phyloP scores from a whole-genome alignment of 2,888 invertebrate genomes.

The Augiades crinisus region DNA sequence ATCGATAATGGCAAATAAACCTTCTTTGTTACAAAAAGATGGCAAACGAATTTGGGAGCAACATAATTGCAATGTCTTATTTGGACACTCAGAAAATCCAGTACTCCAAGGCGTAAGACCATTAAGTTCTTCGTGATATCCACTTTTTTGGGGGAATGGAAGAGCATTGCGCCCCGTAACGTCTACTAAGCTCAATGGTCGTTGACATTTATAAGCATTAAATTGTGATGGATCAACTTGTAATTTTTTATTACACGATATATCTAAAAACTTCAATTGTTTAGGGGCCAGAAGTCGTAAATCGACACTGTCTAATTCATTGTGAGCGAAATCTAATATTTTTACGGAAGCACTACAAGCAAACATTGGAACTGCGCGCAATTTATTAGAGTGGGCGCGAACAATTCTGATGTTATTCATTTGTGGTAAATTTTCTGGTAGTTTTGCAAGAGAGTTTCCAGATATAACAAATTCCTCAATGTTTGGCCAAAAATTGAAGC shows the following conservation, averaged over 20 bases:
- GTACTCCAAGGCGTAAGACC: slow-evolving; percentile 87
- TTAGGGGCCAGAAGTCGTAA: slow-evolving; percentile 88
- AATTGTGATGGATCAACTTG: slow-evolving; percentile 93
- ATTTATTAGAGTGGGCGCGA: slow-evolving; percentile 90
- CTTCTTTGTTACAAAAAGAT: slow-evolving; percentile 90
- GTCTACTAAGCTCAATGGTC: slow-evolving; percentile 91
- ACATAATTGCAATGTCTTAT: slow-evolving; percentile 86
- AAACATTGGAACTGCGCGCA: slow-evolving; percentile 88
- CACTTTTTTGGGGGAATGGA: slow-evolving; percentile 78
- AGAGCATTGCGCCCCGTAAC: slow-evolving; percentile 90
- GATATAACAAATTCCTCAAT: slow-evolving; percentile 91
- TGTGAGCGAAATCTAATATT: slow-evolving; percentile 92
- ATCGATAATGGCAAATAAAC: slow-evolving; percentile 91
- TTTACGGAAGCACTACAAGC: slow-evolving; percentile 87
- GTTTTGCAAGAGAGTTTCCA: slow-evolving; percentile 88
- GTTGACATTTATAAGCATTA: slow-evolving; percentile 88
- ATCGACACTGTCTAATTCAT: slow-evolving; percentile 90
- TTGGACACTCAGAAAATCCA: slow-evolving; percentile 93
- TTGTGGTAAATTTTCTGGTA: slow-evolving; percentile 88
- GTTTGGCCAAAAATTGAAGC: slow-evolving; percentile 88
- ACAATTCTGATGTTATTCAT: slow-evolving; percentile 87
- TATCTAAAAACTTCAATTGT: slow-evolving; percentile 91
- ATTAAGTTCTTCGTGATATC: slow-evolving; percentile 78
- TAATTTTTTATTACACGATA: slow-evolving; percentile 90
- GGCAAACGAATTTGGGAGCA: slow-evolving; percentile 90